phyloP scores from a whole-genome alignment of 1,140 invertebrate species.

The Tetramorium parvispinum region DNA sequence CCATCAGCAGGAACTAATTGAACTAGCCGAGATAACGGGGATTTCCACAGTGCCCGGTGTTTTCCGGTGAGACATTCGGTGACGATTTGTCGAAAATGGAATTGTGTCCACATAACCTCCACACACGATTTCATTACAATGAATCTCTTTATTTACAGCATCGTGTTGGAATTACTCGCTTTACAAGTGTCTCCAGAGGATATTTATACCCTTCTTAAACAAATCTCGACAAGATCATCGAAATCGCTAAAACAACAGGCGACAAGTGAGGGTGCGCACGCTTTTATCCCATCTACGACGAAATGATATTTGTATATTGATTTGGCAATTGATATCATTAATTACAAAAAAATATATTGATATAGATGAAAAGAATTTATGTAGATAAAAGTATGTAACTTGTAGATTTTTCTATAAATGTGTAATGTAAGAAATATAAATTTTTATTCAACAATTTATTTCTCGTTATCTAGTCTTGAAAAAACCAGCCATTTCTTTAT shows the following conservation, averaged over 20 bases:
- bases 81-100: neutral
- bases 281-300: neutral
- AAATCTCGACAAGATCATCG: constrained; percentile 63
- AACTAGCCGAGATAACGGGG: constrained; percentile 77
- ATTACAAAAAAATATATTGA: neutral
- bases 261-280: neutral
- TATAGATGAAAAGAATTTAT: neutral
- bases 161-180: constrained; percentile 76
- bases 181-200: constrained; percentile 79
- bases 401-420: neutral
- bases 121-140: neutral
- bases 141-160: constrained; percentile 60
- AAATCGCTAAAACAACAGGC: neutral
- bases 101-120: constrained; percentile 25
- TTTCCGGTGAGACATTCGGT: constrained; percentile 68
- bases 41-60: constrained; percentile 74
- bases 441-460: neutral
- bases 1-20: constrained; percentile 73
- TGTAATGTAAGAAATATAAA: neutral
- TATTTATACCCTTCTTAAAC: constrained; percentile 76
- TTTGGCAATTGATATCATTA: neutral
- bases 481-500: neutral
- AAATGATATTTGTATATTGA: constrained; percentile 4
- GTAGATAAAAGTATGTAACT: neutral
- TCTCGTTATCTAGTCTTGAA: neutral